Base-by-base conservation (phyloP, 2,888 invertebrate species). In the Pilophorus perplexus region DNA sequence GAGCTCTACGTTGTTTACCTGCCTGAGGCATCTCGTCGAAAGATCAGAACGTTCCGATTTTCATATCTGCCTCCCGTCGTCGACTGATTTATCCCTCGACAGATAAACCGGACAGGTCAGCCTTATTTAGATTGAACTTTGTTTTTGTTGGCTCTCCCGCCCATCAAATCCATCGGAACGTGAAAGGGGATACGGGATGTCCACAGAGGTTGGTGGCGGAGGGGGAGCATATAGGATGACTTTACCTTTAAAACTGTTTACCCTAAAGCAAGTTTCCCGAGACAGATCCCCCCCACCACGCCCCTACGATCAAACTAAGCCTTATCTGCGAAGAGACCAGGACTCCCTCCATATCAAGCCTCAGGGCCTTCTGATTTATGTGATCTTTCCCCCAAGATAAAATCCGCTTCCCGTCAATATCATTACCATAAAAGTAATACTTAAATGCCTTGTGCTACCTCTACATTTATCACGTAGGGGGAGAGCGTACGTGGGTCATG, bases 401-500 rank as follows among this genome's bases (percentile, higher is more conserved):
- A 38, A 55, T 33, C 38, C 14, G 22, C 42, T 42, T 25, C 44
- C 60, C 60, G 38, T 60, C 60, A 42, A 42, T 42, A 60, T 60
- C 60, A 60, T 60, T 60, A 60, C 60, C 60, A 60, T 60, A 60
- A 60, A 60, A 60, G 60, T 37, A 60, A 60, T 60, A 60, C 60
- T 44, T 60, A 60, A 60, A 60, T 44, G 55, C 55, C 55, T 54
- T 37, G 33, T 33, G 28, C n/a, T 33, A 59, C 27, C 44, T 60
- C 22, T 16, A 42, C 60, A 60, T 60, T 60, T 44, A 60, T 60
- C 60, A 60, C 55, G 55, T 8, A 1, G 46, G 1, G 23, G n/a
- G n/a, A n/a, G n/a, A n/a, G n/a, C n/a, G n/a, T n/a, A n/a, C n/a
- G n/a, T n/a, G n/a, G n/a, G n/a, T n/a, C n/a, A n/a, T n/a, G n/a